phyloP scores from a whole-genome alignment of 30 jellyfish, hydroid and myxozoan genomes.

The Hydractinia symbiolongicarpus region DNA sequence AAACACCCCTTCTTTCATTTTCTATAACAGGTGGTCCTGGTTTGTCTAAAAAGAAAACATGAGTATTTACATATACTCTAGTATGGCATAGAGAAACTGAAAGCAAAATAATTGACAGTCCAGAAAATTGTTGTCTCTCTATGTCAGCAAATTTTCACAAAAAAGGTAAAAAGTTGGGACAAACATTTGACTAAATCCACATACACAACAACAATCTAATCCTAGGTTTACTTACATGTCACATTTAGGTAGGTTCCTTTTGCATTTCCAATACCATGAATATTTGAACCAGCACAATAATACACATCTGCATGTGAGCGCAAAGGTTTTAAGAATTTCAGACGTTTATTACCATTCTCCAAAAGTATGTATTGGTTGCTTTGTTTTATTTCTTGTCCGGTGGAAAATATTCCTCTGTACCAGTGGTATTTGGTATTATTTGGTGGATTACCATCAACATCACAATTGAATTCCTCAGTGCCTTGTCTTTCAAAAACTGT shows the following conservation, averaged over 20 bases:
- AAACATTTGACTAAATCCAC: too few species aligned
- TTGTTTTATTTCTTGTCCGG: slow-evolving; percentile 16
- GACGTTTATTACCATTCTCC: slow-evolving; percentile 37
- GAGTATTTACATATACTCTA: too few species aligned
- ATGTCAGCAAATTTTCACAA: background rate
- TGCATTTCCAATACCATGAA: slow-evolving; percentile 60
- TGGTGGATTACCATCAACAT: slow-evolving; percentile 37
- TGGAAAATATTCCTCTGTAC: slow-evolving; percentile 16
- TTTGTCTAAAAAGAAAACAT: slow-evolving; percentile 24
- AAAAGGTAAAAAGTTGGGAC: background rate
- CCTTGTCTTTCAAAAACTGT: slow-evolving; percentile 29
- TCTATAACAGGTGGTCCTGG: slow-evolving; percentile 50
- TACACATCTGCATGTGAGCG: slow-evolving; percentile 20
- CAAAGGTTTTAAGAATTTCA: slow-evolving; percentile 23
- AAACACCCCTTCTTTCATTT: slow-evolving; percentile 57
- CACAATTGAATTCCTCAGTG: slow-evolving; percentile 25
- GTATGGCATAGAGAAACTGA: background rate
- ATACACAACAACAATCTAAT: too few species aligned
- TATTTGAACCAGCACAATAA: slow-evolving; percentile 73
- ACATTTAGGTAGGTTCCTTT: slow-evolving; percentile 60
- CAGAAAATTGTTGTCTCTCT: too few species aligned
- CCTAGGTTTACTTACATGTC: slow-evolving; percentile 48
- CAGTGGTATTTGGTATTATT: slow-evolving; percentile 13
- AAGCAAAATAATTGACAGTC: background rate
- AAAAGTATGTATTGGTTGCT: background rate